These are phyloP conservation scores for Prunella fulvescens DNA, from an alignment of 2,113 vertebrate species.

Conservation along the genomic window DNA sequence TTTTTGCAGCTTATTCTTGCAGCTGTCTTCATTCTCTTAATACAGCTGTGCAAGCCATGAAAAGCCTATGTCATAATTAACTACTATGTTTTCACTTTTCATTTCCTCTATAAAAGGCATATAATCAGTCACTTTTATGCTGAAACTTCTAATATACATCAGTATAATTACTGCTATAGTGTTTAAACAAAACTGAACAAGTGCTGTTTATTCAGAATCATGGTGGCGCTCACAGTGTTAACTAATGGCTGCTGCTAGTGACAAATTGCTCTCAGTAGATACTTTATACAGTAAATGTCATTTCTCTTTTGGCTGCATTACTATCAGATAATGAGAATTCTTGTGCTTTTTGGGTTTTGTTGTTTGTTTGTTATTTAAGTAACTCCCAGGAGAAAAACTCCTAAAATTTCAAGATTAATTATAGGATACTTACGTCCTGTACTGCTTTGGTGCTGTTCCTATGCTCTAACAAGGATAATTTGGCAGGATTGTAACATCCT, in stretches of 20 bases:
- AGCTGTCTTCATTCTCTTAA: conserved; percentile 14
- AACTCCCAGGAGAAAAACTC: background rate
- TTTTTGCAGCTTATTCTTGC: background rate
- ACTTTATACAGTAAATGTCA: background rate
- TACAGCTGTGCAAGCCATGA: conserved; percentile 1
- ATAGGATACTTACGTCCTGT: background rate
- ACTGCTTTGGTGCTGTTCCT: background rate
- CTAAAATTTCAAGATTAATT: background rate
- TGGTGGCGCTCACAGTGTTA: background rate
- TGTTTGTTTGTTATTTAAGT: background rate
- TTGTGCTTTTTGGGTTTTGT: background rate
- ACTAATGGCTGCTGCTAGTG: background rate
- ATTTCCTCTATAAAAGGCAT: background rate
- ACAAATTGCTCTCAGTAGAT: background rate
- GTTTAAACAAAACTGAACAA: background rate
- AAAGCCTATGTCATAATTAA: background rate
- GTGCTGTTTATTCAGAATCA: background rate
- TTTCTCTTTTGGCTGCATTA: background rate
- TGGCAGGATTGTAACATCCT: background rate
- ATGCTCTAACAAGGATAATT: background rate
- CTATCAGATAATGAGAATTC: background rate
- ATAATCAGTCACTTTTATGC: background rate
- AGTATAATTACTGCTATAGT: background rate
- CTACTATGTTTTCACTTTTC: background rate
- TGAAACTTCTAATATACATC: background rate